phyloP scores from a whole-genome alignment of 2,888 invertebrate species.

The Teleiodes luculella region DNA sequence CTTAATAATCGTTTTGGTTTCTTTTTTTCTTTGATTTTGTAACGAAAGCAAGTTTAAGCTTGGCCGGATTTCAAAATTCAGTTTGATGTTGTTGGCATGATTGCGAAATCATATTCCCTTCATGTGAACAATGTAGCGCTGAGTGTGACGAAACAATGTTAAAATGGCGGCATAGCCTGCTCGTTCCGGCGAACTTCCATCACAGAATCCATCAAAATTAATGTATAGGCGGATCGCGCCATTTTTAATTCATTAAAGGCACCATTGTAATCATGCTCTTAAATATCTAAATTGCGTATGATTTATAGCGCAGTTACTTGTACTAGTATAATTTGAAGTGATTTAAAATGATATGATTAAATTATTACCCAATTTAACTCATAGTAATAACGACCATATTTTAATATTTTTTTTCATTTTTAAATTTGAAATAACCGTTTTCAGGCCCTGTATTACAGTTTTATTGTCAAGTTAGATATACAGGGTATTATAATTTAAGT shows the following conservation, averaged over 20 bases:
- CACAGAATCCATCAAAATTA: slow-evolving; percentile 35
- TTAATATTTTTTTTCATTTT: too few relatives aligned
- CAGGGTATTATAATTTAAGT: too few relatives aligned
- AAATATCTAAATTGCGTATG: slow-evolving; percentile 12
- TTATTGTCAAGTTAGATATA: too few relatives aligned
- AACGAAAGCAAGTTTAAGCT: neutral
- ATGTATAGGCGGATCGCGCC: slow-evolving; percentile 25
- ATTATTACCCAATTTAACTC: too few relatives aligned
- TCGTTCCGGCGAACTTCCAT: slow-evolving; percentile 31
- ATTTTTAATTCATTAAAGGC: slow-evolving; percentile 24
- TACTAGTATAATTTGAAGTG: too few relatives aligned
- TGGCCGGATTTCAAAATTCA: slow-evolving; percentile 23
- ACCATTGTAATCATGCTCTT: slow-evolving; percentile 15
- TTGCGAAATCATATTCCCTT: slow-evolving; percentile 36
- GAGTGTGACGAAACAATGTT: slow-evolving; percentile 26
- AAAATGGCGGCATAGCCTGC: slow-evolving; percentile 26
- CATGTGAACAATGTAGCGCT: slow-evolving; percentile 26
- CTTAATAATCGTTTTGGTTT: neutral
- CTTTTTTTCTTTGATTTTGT: neutral
- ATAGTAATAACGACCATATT: too few relatives aligned
- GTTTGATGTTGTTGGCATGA: slow-evolving; percentile 33
- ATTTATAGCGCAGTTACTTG: slow-evolving; percentile 10
- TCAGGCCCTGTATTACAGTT: too few relatives aligned
- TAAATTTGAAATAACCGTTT: too few relatives aligned
- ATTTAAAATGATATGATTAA: too few relatives aligned